These are phyloP conservation scores for Branchellion lobata DNA, from an alignment of 2,888 invertebrate species.

Conservation along the genomic window DNA sequence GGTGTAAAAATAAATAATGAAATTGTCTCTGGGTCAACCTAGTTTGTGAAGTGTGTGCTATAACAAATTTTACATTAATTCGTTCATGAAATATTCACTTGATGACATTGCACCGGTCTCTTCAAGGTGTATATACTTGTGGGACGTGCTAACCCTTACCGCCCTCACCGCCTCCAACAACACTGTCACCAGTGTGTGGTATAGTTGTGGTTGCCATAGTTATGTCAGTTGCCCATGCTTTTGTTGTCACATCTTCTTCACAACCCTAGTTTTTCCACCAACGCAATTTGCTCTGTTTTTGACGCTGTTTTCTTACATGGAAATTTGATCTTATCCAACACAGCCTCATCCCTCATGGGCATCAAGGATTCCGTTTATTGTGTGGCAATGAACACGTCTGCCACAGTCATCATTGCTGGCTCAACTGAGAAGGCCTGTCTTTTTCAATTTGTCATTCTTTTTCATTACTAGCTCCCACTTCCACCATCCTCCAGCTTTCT, in stretches of 20 bases:
- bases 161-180: slow-evolving; percentile 97
- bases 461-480: no score
- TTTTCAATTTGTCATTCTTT: slow-evolving; percentile 58
- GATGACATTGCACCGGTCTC: no score
- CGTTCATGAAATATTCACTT: no score
- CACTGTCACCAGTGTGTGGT: slow-evolving; percentile 81
- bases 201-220: not conserved
- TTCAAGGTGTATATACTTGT: slow-evolving; percentile 78
- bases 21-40: no score
- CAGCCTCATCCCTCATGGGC: slow-evolving; percentile 89
- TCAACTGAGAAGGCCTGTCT: slow-evolving; percentile 63
- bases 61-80: no score
- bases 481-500: no score
- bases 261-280: no score
- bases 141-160: slow-evolving; percentile 97
- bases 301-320: not conserved
- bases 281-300: no score
- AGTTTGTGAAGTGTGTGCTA: no score
- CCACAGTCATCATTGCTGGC: slow-evolving; percentile 91
- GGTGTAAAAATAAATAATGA: no score
- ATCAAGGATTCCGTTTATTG: slow-evolving; percentile 98
- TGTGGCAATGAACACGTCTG: slow-evolving; percentile 93
- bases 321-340: not conserved
- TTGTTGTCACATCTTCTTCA: no score
- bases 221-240: not conserved